Base-by-base conservation (phyloP, 2,888 invertebrate genomes). In the Gryllus longicercus region DNA sequence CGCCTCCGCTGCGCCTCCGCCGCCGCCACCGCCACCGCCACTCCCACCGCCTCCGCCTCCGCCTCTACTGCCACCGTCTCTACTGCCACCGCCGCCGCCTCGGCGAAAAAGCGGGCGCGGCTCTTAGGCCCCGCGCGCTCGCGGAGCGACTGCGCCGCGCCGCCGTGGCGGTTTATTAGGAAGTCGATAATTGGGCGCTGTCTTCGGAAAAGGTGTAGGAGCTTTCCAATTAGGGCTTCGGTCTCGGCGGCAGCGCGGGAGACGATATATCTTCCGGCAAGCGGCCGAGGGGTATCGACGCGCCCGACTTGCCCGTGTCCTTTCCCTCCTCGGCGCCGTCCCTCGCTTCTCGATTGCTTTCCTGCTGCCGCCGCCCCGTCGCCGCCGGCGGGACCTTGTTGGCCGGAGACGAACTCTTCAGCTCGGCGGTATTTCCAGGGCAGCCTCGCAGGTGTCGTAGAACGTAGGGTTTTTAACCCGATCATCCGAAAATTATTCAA, bases 121-220 rank as follows among this genome's bases (percentile, higher is more conserved):
- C 14, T 63, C 14, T 11, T 11, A 63, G n/a, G 12, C 1, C 16
- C n/a, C 63, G 63, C 63, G 14, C 14, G 4, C 14, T 16, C 63
- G 63, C 63, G n/a, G 16, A 63, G 3, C 63, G 63, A 63, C 63
- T 11, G n/a, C 4, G n/a, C 63, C 12, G 63, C 63, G 3, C 63
- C n/a, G 16, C n/a, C n/a, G 16, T 16, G 16, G 63, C 63, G 63
- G 63, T 63, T 63, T 63, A n/a, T 63, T 18, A 63, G 63, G 63
- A 63, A 63, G 63, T 63, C 63, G 63, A 63, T 63, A 63, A 63
- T 63, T 63, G 63, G 63, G 14, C 63, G 63, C 63, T 63, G 63
- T 63, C 63, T 63, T 63, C n/a, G 63, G 63, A 63, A n/a, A 63
- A 63, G 63, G 63, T 63, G 63, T 63, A 63, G 63, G 63, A 11